phyloP scores from a whole-genome alignment of 2,113 vertebrate genomes.

The Phocoena phocoena region DNA sequence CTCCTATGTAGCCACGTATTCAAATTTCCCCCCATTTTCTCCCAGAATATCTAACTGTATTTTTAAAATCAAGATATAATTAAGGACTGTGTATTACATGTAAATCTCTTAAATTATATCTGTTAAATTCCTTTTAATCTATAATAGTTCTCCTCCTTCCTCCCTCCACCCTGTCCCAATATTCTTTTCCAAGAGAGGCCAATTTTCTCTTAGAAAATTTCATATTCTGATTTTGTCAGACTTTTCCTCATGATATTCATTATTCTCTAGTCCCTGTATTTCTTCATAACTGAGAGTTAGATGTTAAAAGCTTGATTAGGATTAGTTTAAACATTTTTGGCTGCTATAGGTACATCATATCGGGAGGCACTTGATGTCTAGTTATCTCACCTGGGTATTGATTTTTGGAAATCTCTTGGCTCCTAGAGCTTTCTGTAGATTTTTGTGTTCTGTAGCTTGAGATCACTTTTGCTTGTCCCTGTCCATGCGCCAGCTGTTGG shows the following conservation, averaged over 20 bases:
- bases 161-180: background rate
- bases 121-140: slow-evolving; percentile 19
- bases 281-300: background rate
- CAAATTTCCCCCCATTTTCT: background rate
- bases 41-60: background rate
- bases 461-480: background rate
- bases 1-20: background rate
- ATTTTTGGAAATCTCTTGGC: background rate
- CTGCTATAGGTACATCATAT: background rate
- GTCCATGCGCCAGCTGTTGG: background rate
- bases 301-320: background rate
- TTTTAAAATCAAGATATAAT: background rate
- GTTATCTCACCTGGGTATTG: too few species aligned
- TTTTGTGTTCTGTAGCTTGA: background rate
- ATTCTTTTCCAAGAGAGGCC: background rate
- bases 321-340: background rate
- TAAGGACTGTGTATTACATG: background rate
- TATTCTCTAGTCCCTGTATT: background rate
- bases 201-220: background rate
- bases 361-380: too few species aligned
- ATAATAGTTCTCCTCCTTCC: background rate
- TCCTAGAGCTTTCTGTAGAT: background rate
- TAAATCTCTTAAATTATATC: background rate
- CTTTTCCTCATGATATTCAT: background rate
- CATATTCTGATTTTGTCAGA: background rate